Evolutionary conservation across 2,113 vertebrate species (phyloP), one percentile per base, ranked within the genome.

Genomic region (Nymphicus hollandicus): DNA sequence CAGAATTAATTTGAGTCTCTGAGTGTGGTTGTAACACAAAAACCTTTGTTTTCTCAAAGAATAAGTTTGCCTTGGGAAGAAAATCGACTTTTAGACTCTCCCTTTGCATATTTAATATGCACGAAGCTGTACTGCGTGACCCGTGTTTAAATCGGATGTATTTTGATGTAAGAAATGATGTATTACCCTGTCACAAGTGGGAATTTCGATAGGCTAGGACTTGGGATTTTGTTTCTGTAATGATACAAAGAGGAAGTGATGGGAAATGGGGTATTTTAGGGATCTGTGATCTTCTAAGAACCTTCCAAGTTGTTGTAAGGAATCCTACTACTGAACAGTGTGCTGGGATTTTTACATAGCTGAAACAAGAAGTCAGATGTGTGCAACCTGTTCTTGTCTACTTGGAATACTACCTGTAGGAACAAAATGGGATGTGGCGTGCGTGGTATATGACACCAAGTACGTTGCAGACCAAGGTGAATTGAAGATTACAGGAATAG

Each of bases 291-390:
- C 41, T 49, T 80, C 2, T 27, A 19, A n/a, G 35, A 35, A 43
- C 20, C 17, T 74, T 58, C 8, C 5, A 10, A 72, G 35, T 13
- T 7, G 27, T 0, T 8, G 6, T 37, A 63, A 73, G 28, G 27
- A 49, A 53, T 85, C 3, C 24, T 33, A 0, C 9, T 15, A 0
- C 35, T 60, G 3, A 70, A 4, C 10, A 69, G 6, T 1, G 7
- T 63, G 37, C 43, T 90, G 70, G 25, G 4, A 31, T 55, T 49
- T 69, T 49, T 23, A 17, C 7, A 2, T 46, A 65, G 52, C 29
- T 68, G 64, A 27, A 86, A 52, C 14, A 29, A 5, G 1, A 39
- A 52, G 10, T 8, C 7, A 61, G 28, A 5, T n/a, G 27, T 0
- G 2, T 37, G 27, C 22, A 47, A 15, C 22, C 28, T 11, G 27